A percentile compares a stretch with the other conserved stretches of the same genome.
Evolutionary conservation across 2,797 vertebrate genomes (phyloP).

Genomic region (Sardinella longiceps): DNA sequence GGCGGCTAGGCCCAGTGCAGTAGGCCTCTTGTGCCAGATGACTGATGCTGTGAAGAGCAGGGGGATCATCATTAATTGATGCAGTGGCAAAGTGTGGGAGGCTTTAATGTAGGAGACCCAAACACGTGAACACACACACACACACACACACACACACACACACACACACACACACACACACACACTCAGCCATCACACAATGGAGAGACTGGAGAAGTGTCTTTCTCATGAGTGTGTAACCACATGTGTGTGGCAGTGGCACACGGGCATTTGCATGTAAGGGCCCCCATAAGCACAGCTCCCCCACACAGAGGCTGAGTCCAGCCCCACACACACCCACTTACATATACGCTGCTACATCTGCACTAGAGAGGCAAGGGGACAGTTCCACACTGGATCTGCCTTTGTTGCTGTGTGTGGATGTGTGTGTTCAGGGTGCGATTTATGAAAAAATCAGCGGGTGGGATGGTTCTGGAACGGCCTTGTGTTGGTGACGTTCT

Average conservation of each 20-base stretch:
- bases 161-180: conserved; percentile 24
- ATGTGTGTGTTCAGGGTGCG: too few relatives aligned
- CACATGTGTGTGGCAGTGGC: neutral
- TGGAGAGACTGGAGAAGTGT: neutral
- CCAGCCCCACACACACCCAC: neutral
- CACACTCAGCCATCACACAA: neutral
- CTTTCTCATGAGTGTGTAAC: neutral
- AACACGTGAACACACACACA: conserved; percentile 10
- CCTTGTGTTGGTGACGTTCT: too few relatives aligned
- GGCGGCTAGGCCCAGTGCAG: conserved; percentile 53
- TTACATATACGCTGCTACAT: neutral
- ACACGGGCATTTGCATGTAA: neutral
- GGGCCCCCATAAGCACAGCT: neutral
- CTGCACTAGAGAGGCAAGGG: neutral
- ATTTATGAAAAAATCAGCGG: too few relatives aligned
- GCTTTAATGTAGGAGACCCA: conserved; percentile 42
- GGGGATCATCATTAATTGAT: conserved; percentile 62
- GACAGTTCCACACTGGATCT: neutral
- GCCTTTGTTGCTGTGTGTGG: neutral
- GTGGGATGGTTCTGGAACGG: too few relatives aligned
- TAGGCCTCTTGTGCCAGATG: conserved; percentile 56
- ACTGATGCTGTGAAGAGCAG: conserved; percentile 58
- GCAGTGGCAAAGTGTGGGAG: conserved; percentile 60
- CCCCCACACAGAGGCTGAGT: neutral
- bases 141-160: conserved; percentile 29